Percentiles rank a stretch among this genome's conserved stretches.
Evolutionary conservation across 2,113 vertebrate genomes (phyloP).

Genomic region (Nicator chloris): DNA sequence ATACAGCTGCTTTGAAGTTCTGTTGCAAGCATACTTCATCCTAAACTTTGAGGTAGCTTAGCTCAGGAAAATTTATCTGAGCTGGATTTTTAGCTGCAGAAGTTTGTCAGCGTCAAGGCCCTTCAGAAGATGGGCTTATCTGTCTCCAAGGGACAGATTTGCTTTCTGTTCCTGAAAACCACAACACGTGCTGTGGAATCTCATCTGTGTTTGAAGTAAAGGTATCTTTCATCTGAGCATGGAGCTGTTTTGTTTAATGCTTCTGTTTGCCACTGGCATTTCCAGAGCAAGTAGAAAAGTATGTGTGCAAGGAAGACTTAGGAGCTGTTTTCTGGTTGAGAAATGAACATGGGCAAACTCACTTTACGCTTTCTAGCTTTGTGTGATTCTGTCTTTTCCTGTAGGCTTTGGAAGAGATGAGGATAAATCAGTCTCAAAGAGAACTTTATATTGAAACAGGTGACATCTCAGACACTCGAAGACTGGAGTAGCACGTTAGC

Average conservation of each 20-base stretch:
- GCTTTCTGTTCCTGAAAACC: constrained; percentile 1
- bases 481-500: not conserved
- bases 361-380: not conserved
- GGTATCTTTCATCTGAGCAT: not conserved
- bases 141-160: not conserved
- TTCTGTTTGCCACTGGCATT: not conserved
- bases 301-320: not conserved
- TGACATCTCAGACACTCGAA: not conserved
- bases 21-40: not conserved
- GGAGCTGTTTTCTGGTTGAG: not conserved
- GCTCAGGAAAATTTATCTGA: not conserved
- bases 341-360: not conserved
- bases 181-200: not conserved
- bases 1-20: not conserved
- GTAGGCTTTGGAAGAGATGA: not conserved
- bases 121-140: not conserved
- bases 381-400: not conserved
- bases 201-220: not conserved
- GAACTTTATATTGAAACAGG: not conserved
- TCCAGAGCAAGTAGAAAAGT: not conserved
- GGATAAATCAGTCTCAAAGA: not conserved
- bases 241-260: not conserved
- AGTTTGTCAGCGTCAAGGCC: not conserved
- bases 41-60: not conserved
- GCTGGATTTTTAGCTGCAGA: not conserved